A percentile compares a stretch with the other conserved stretches of the same genome.
phyloP scores from a whole-genome alignment of 2,797 vertebrate genomes.

The Eospalax fontanierii region DNA sequence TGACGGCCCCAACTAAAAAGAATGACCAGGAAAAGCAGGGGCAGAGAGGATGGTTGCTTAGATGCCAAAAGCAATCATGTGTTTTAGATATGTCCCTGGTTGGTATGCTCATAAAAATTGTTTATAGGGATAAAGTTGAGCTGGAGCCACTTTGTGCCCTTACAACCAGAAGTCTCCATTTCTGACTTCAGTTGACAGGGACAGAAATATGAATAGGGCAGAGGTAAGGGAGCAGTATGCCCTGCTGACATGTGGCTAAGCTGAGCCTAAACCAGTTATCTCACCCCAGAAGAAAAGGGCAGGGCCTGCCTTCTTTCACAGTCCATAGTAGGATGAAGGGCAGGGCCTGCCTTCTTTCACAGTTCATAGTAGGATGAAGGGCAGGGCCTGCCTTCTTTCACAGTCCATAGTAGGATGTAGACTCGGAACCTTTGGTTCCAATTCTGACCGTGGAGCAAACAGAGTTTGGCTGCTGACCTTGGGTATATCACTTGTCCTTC shows the following conservation, averaged over 20 bases:
- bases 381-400: not conserved
- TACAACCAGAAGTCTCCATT: slow-evolving; percentile 63
- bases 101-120: slow-evolving; percentile 78
- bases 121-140: slow-evolving; percentile 78
- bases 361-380: not conserved
- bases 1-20: slow-evolving; percentile 13
- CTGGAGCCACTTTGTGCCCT: slow-evolving; percentile 59
- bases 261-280: not conserved
- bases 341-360: too few species aligned
- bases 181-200: slow-evolving; percentile 61
- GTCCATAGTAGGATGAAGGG: not conserved
- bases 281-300: not conserved
- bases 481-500: slow-evolving; percentile 6
- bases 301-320: not conserved
- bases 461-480: not conserved
- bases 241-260: not conserved
- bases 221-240: slow-evolving; percentile 64
- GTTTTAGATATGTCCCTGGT: slow-evolving; percentile 68
- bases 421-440: not conserved
- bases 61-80: slow-evolving; percentile 64
- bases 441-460: not conserved
- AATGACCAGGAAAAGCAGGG: slow-evolving; percentile 19
- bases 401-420: not conserved
- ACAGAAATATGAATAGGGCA: slow-evolving; percentile 78
- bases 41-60: not conserved